These are phyloP conservation scores for Catostomus latipinnis DNA, from an alignment of 2,797 vertebrate genomes.

Conservation along the genomic window DNA sequence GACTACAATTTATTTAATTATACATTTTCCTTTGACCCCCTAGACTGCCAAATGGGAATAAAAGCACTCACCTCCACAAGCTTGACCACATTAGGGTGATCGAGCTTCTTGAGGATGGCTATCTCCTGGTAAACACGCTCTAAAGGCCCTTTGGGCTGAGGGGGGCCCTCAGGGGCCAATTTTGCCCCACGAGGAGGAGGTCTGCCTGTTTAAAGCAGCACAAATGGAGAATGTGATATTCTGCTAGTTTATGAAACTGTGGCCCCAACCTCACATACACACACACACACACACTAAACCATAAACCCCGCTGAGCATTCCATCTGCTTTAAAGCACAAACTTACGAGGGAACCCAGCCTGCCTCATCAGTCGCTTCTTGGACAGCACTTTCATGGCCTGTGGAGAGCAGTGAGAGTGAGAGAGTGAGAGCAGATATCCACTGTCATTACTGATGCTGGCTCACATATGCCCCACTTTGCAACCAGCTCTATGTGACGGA, in stretches of 20 bases:
- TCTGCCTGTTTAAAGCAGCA: conserved; percentile 79
- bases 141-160: conserved; percentile 90
- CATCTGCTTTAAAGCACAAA: conserved; percentile 68
- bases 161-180: conserved; percentile 78
- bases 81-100: conserved; percentile 97
- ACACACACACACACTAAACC: conserved; percentile 39
- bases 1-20: too few species aligned
- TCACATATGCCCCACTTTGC: conserved; percentile 51
- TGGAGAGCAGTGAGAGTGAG: conserved; percentile 51
- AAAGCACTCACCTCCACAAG: conserved; percentile 87
- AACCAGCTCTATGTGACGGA: background rate
- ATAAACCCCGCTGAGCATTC: conserved; percentile 57
- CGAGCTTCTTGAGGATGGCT: conserved; percentile 97
- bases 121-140: conserved; percentile 98
- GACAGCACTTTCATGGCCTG: conserved; percentile 99
- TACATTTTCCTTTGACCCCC: background rate
- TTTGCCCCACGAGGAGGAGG: conserved; percentile 92
- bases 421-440: conserved; percentile 49
- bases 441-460: conserved; percentile 42
- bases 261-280: conserved; percentile 19
- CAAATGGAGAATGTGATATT: conserved; percentile 16
- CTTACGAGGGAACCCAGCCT: conserved; percentile 98
- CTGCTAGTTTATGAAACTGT: conserved; percentile 12
- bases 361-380: conserved; percentile 96
- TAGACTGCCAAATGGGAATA: background rate